phyloP scores from a whole-genome alignment of 2,113 vertebrate genomes.

The Nothoprocta perdicaria region DNA sequence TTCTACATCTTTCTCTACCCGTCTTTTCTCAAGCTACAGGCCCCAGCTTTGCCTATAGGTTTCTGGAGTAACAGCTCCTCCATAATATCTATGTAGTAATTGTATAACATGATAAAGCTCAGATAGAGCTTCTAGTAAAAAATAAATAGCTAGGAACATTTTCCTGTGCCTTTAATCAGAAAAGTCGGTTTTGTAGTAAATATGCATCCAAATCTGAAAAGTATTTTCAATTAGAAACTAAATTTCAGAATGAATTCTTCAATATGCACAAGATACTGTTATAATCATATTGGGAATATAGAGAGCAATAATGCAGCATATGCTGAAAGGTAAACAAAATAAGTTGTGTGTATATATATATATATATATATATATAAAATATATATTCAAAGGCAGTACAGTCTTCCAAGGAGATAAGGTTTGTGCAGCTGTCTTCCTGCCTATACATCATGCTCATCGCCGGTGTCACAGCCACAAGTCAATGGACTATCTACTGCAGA shows the following conservation, averaged over 20 bases:
- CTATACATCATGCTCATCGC: background rate
- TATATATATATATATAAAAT: background rate
- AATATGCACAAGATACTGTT: background rate
- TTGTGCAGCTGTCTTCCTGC: background rate
- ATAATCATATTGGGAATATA: background rate
- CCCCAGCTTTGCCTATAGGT: background rate
- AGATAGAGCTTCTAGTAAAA: background rate
- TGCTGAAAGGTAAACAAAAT: background rate
- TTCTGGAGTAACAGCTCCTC: background rate
- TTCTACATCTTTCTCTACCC: background rate
- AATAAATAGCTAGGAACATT: background rate
- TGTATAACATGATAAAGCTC: background rate
- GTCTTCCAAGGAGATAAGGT: background rate
- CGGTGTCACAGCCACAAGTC: background rate
- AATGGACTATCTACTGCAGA: background rate
- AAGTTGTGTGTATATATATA: background rate
- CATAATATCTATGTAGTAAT: background rate
- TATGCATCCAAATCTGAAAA: background rate
- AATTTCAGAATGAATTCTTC: background rate
- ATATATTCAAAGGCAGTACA: background rate
- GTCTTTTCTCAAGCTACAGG: background rate
- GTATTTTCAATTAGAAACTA: constrained; percentile 16
- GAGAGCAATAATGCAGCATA: background rate
- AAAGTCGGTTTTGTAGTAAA: background rate
- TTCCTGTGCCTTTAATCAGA: background rate